These are phyloP conservation scores for Megaceryle torquata DNA, from an alignment of 2,113 vertebrate genomes.

Conservation along the genomic window DNA sequence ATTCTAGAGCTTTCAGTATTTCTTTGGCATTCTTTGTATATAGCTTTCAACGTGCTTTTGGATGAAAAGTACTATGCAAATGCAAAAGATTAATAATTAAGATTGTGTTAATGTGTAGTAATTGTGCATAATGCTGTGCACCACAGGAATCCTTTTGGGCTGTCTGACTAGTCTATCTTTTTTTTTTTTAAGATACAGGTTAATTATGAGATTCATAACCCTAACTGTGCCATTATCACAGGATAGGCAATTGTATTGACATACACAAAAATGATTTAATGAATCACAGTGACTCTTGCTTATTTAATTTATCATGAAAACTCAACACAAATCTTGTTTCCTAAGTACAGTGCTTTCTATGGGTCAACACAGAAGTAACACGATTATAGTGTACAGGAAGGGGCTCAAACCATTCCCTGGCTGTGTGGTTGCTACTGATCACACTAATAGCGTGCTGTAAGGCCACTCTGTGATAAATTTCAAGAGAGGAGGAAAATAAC, in stretches of 20 bases:
- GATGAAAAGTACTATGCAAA: not conserved
- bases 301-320: not conserved
- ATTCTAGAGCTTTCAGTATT: not conserved
- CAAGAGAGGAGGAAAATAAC: not conserved
- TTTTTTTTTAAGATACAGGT: not conserved
- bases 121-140: constrained; percentile 1
- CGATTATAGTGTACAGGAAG: not conserved
- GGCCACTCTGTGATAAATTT: not conserved
- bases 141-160: not conserved
- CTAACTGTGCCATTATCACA: not conserved
- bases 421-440: not conserved
- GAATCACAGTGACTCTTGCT: not conserved
- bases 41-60: not conserved
- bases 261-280: not conserved
- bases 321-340: not conserved
- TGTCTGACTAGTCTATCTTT: not conserved
- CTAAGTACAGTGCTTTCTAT: not conserved
- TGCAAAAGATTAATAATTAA: constrained; percentile 1
- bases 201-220: not conserved
- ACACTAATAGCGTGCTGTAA: not conserved
- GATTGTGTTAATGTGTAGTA: not conserved
- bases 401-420: not conserved
- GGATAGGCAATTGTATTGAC: not conserved
- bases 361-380: not conserved
- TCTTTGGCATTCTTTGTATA: not conserved